A percentile compares a stretch with the other conserved stretches of the same genome.
Conservation (phyloP, 2,797 vertebrate genomes). For the Ara ararauna region DNA sequence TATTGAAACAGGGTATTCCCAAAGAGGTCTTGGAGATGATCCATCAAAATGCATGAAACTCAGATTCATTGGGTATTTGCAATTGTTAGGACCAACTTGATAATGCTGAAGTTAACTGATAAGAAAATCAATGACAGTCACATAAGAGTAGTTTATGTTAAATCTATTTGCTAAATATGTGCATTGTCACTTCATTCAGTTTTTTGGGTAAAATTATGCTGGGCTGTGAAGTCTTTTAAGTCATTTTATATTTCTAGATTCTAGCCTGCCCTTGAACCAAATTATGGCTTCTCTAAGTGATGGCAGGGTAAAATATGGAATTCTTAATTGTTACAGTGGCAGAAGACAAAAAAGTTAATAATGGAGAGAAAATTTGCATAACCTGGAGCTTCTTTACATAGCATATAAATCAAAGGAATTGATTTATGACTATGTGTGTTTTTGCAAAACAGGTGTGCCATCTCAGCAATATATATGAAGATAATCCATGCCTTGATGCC, state of each 20-base stretch:
- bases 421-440: background rate
- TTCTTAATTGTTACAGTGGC: background rate
- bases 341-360: background rate
- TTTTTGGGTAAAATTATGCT: background rate
- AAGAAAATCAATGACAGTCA: background rate
- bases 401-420: background rate
- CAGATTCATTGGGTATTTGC: background rate
- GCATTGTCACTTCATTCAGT: background rate
- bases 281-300: background rate
- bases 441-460: background rate
- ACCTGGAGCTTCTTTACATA: background rate
- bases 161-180: background rate
- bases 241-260: background rate
- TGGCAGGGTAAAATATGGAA: background rate
- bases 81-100: background rate
- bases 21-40: background rate
- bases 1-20: background rate
- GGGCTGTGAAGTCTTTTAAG: background rate
- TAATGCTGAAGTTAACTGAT: background rate
- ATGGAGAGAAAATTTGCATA: background rate
- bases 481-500: background rate
- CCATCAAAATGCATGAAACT: background rate
- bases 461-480: background rate
- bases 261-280: background rate
- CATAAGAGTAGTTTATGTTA: background rate